Evolutionary conservation across 2,797 vertebrate genomes (phyloP).

Genomic region (Sphenopsis melanotis): DNA sequence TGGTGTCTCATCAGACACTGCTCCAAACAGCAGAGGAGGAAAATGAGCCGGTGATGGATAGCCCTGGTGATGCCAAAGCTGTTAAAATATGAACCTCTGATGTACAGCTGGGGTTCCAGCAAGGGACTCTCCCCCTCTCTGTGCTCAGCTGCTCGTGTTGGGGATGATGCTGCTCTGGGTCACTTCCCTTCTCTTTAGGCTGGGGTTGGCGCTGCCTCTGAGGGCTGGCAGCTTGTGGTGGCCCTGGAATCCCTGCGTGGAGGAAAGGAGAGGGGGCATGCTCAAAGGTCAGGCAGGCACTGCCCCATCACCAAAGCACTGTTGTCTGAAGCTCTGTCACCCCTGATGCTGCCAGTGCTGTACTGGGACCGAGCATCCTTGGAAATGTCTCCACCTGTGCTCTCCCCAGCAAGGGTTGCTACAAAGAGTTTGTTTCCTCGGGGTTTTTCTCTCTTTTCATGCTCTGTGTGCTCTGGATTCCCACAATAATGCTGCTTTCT

Average conservation of each 20-base stretch:
- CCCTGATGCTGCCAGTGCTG: neutral
- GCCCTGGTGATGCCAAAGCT: slow-evolving; percentile 66
- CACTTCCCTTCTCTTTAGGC: neutral
- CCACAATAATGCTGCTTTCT: neutral
- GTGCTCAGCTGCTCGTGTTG: neutral
- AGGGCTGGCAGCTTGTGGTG: neutral
- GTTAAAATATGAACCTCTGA: slow-evolving; percentile 77
- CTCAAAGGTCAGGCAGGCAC: neutral
- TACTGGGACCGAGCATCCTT: neutral
- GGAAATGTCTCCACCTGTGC: neutral
- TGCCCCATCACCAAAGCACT: neutral
- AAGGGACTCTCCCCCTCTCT: neutral
- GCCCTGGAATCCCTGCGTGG: neutral
- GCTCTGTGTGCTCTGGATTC: neutral
- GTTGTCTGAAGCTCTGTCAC: neutral
- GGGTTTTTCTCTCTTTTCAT: neutral
- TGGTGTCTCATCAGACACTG: slow-evolving; percentile 86
- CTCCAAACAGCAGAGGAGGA: slow-evolving; percentile 85
- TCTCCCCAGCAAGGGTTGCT: neutral
- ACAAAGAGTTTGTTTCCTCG: neutral
- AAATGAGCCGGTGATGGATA: slow-evolving; percentile 92
- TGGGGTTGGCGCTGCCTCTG: neutral
- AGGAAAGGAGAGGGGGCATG: neutral
- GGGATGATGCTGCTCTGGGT: neutral
- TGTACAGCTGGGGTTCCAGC: neutral